phyloP scores from a whole-genome alignment of 2,113 vertebrate genomes.

The Malurus elegans region DNA sequence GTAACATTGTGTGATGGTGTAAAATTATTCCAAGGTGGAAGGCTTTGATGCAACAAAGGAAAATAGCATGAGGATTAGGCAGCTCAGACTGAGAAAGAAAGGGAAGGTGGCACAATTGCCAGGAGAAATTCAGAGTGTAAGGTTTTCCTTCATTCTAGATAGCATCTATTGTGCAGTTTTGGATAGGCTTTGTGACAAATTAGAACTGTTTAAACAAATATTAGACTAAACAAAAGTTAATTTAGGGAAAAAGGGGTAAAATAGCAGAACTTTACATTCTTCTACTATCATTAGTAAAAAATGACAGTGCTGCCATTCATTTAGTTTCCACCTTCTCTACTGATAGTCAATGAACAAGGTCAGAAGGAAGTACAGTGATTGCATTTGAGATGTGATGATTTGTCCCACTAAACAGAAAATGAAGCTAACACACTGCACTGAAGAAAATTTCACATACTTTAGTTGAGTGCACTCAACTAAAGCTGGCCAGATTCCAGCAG shows the following conservation, averaged over 20 bases:
- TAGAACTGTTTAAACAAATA: background rate
- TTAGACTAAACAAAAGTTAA: background rate
- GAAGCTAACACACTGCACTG: background rate
- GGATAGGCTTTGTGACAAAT: background rate
- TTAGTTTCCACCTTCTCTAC: background rate
- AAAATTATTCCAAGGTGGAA: background rate
- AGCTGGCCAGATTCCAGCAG: background rate
- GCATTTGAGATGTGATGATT: background rate
- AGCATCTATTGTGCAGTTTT: background rate
- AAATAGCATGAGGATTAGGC: background rate
- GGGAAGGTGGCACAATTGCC: background rate
- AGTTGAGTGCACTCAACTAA: background rate
- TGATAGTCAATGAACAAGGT: background rate
- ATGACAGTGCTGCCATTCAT: background rate
- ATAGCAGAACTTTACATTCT: background rate
- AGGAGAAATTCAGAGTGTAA: background rate
- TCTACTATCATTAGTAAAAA: background rate
- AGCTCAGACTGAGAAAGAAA: background rate
- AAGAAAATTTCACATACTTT: background rate
- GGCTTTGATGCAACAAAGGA: background rate
- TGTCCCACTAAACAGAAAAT: background rate
- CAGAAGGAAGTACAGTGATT: background rate
- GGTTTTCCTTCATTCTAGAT: background rate
- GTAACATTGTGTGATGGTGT: background rate
- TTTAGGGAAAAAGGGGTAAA: background rate